Base-by-base conservation (phyloP, 2,888 invertebrate genomes). In the Luperina testacea region DNA sequence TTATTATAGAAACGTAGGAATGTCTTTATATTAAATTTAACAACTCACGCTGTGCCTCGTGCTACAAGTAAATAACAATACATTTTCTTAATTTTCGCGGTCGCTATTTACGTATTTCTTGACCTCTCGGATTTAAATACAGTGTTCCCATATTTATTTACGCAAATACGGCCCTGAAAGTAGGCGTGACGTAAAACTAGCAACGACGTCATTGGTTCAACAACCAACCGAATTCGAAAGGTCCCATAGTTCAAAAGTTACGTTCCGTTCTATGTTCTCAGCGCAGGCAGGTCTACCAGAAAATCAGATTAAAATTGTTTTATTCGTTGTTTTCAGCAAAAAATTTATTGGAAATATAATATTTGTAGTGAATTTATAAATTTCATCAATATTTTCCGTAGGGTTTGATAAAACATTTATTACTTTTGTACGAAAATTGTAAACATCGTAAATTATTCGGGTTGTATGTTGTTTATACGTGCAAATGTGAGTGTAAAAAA, bases 121-220 rank as follows among this genome's bases (percentile, higher is more conserved):
- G 86, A 87, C 87, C 86, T 84, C 81, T 87, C 77, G 70, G 24
- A 32, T 77, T 72, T 83, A 76, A 83, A 83, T 92, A 91, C 90
- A 89, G 91, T 89, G 88, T 89, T 92, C 90, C 89, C 91, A 89
- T 89, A 90, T 91, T 90, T 94, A 93, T 93, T 93, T 93, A 93
- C 92, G 90, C 92, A 92, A 96, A 92, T 96, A 92, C 96, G 96
- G 94, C 96, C 96, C 96, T 96, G 96, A 96, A 95, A 94, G 90
- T 90, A 92, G 95, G 95, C 94, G 95, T 96, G 96, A 96, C 96
- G 96, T 96, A 95, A 94, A 94, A 89, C 90, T 82, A 77, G 83
- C 90, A 88, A 72, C 88, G 91, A 96, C 96, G 96, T 96, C 96
- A 96, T 94, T 94, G 92, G 93, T 85, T 48, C 88, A 92, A 83